Evolutionary conservation across 2,797 vertebrate species (phyloP), one percentile per base, ranked within the genome.

Genomic region (Emydoidea blandingii): DNA sequence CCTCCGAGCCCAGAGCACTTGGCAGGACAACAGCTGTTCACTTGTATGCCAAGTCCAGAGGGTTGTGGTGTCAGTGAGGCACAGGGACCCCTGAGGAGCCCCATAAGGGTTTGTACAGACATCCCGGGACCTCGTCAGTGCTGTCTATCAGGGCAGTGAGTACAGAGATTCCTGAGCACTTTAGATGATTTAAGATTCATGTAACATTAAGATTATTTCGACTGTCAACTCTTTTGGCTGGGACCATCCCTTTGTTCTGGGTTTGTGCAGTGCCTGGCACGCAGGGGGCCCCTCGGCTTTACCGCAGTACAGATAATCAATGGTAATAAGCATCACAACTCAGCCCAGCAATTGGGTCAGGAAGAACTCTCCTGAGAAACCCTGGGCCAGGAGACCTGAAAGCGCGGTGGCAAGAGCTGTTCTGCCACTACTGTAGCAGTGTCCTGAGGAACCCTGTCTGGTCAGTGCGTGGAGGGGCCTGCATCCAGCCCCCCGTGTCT

Each of bases 81-180:
- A 19, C n/a, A 37, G 18, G 19, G 65, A 68, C 9, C 65, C 6
- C 34, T n/a, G 62, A 2, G 34, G 8, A 18, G 34, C 34, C 34
- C 34, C 18, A n/a, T 3, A 23, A n/a, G 65, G n/a, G 8, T 68
- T 68, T 37, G 18, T 68, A 37, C n/a, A 68, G 19, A 37, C 8
- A 68, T 10, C 4, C n/a, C 3, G 3, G 21, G 65, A 68, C n/a
- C 19, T 21, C 2, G 1, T 9, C 18, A 21, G 65, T 5, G n/a
- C n/a, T 37, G 62, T 8, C 34, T 21, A n/a, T 5, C n/a, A 19
- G n/a, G 65, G 9, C 7, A 10, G 18, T 21, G 19, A 3, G 31
- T 65, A n/a, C 65, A 21, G n/a, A n/a, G 34, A 37, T 37, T 68
- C 65, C 65, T 11, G 65, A 68, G 18, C n/a, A 21, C 19, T 10